A percentile compares a stretch with the other conserved stretches of the same genome.
phyloP scores from a whole-genome alignment of 1,140 invertebrate genomes.

The Dolichoris vasculosae region DNA sequence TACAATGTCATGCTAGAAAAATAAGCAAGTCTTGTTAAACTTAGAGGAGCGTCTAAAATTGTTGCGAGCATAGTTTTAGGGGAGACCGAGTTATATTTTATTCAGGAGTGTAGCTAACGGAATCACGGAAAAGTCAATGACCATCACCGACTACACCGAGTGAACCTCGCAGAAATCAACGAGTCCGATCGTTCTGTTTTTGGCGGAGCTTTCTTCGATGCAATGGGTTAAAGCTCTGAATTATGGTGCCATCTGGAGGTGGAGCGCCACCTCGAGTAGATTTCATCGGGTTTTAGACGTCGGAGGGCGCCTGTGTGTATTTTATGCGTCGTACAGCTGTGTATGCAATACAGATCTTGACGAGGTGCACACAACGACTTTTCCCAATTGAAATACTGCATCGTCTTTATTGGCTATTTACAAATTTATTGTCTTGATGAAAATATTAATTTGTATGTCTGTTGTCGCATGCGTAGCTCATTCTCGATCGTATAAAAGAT shows the following conservation, averaged over 20 bases:
- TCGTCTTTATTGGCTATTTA: neutral
- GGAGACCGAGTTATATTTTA: too few relatives aligned
- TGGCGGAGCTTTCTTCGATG: constrained; percentile 5
- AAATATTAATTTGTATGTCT: neutral
- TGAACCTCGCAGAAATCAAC: too few relatives aligned
- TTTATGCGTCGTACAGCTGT: neutral
- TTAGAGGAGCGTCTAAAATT: neutral
- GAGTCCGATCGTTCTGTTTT: neutral
- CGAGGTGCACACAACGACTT: too few relatives aligned
- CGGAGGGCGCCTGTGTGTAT: neutral
- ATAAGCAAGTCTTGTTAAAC: too few relatives aligned
- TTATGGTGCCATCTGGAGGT: constrained; percentile 19
- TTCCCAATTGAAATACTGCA: neutral
- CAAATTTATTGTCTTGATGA: neutral
- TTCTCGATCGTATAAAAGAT: neutral
- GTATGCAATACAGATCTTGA: neutral
- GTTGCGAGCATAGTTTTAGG: too few relatives aligned
- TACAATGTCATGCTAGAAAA: too few relatives aligned
- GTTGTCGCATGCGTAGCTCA: neutral
- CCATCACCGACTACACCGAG: neutral
- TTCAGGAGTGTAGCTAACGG: too few relatives aligned
- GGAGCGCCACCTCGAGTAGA: neutral
- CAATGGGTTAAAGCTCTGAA: constrained; percentile 10
- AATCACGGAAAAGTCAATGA: neutral
- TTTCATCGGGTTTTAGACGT: too few relatives aligned